phyloP scores from a whole-genome alignment of 92 coral and sea anemone genomes.

The Parazoanthus atlanticus region DNA sequence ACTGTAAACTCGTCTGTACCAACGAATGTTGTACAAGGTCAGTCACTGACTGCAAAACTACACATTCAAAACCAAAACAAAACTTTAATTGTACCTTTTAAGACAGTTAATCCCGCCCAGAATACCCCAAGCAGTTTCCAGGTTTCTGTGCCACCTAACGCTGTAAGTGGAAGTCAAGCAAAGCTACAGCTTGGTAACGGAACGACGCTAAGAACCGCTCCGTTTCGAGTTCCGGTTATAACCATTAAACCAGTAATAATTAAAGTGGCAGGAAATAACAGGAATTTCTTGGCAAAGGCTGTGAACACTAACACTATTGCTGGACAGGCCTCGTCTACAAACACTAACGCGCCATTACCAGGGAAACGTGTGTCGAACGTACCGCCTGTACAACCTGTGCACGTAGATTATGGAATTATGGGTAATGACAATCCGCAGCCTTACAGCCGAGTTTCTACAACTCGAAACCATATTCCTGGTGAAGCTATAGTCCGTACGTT shows the following conservation, averaged over 20 bases:
- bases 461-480: slow-evolving; percentile 39
- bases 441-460: neutral
- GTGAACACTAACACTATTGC: neutral
- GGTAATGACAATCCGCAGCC: slow-evolving; percentile 30
- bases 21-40: neutral
- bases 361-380: neutral
- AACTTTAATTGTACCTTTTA: neutral
- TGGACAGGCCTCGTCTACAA: neutral
- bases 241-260: slow-evolving; percentile 33
- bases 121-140: slow-evolving; percentile 14
- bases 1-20: neutral
- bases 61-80: neutral
- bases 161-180: neutral
- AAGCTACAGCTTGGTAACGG: neutral
- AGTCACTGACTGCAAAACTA: neutral
- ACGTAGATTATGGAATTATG: slow-evolving; percentile 32
- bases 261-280: neutral
- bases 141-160: neutral
- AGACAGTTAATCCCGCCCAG: neutral
- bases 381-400: neutral
- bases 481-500: neutral
- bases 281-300: slow-evolving; percentile 21
- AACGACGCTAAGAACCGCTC: neutral
- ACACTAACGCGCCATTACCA: neutral
- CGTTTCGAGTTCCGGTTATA: slow-evolving; percentile 15